Base-by-base conservation (phyloP, 2,113 vertebrate species). In the Syngnathoides biaculeatus region DNA sequence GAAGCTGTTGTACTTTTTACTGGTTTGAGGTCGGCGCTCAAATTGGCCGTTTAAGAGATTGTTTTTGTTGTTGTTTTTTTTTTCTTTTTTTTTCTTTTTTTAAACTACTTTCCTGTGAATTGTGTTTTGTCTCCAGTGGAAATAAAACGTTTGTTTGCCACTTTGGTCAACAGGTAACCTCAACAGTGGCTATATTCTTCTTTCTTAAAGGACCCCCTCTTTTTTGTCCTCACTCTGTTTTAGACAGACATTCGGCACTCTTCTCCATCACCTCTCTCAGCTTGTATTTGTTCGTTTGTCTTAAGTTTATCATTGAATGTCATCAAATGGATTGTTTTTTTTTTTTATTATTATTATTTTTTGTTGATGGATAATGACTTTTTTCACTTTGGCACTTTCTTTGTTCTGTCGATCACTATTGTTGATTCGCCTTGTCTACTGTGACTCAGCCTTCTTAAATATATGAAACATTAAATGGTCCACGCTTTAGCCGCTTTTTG, bases 391-490 rank as follows among this genome's bases (percentile, higher is more conserved):
- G 27, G 64, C 38, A 69, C 5, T 73, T 26, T 30, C 20, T 4
- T 27, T 53, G 65, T 61, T 56, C 9, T 60, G 52, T 52, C 52
- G 13, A 52, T 65, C 22, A 40, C 12, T 64, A n/a, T 22, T 26
- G 38, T 67, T 52, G 7, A 43, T 52, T 20, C n/a, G 43, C 53
- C 5, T 59, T 38, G 40, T 62, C 73, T 67, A 52, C 62, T 74
- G 65, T 73, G 47, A 64, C 61, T 67, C 19, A 26, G 68, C 50
- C 22, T 48, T 67, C 48, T 42, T 62, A 43, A 62, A 43, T 62
- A 62, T 62, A 65, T 65, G 67, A 65, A 81, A 75, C 60, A 43
- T 71, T 39, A 76, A 68, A 58, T 73, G 58, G 60, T 62, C 53
- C 30, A 57, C 20, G n/a, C 39, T 62, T 62, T 62, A 62, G 60